phyloP scores from a whole-genome alignment of 2,888 invertebrate genomes.

The Idaea dimidiata region DNA sequence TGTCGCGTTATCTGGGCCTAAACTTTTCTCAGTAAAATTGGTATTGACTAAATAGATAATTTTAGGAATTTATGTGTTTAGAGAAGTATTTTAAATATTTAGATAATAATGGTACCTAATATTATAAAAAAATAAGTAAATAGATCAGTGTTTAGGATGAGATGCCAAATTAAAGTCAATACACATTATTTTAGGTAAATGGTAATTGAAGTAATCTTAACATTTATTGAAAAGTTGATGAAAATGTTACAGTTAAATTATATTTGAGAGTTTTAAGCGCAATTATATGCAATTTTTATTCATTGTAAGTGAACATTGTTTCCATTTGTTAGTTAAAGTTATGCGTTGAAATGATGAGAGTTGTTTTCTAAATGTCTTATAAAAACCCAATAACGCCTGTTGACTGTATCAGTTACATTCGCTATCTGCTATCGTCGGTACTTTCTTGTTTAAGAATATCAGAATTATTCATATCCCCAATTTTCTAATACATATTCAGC shows the following conservation, averaged over 20 bases:
- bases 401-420: conserved; percentile 25
- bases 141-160: conserved; percentile 80
- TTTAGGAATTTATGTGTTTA: conserved; percentile 79
- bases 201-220: conserved; percentile 77
- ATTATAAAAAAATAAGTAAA: conserved; percentile 59
- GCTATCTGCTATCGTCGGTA: conserved; percentile 27
- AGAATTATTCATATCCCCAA: conserved; percentile 14
- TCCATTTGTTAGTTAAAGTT: conserved; percentile 80
- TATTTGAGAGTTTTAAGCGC: conserved; percentile 81
- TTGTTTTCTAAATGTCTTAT: conserved; percentile 56
- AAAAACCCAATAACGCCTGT: conserved; percentile 26
- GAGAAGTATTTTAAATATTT: conserved; percentile 81
- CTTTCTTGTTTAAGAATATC: conserved; percentile 26
- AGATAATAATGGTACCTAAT: conserved; percentile 68
- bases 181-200: conserved; percentile 82
- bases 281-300: conserved; percentile 77
- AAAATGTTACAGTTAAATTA: conserved; percentile 80
- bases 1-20: conserved; percentile 76
- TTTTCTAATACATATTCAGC: conserved; percentile 16
- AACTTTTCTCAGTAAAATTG: conserved; percentile 71
- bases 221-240: conserved; percentile 78
- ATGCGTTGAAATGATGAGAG: conserved; percentile 71
- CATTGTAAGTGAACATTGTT: conserved; percentile 79
- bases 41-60: conserved; percentile 77
- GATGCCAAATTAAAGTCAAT: conserved; percentile 86